Base-by-base conservation (phyloP, 2,113 vertebrate species). In the Callipepla squamata region DNA sequence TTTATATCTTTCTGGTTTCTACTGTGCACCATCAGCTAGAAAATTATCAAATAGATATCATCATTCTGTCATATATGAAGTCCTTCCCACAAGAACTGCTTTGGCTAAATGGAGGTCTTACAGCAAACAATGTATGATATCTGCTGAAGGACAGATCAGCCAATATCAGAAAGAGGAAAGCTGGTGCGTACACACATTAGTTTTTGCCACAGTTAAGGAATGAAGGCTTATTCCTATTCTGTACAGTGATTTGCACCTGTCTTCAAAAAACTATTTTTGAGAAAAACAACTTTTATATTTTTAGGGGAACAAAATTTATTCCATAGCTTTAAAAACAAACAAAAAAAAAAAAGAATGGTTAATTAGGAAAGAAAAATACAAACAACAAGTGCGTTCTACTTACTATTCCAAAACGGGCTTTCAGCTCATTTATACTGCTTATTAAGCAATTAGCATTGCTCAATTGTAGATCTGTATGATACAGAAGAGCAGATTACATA, bases 381-480 rank as follows among this genome's bases (percentile, higher is more conserved):
- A 81, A 90, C 44, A 93, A 90, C 65, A 83, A 20, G 45, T 65
- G 89, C 94, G 87, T 50, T 84, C 40, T 89, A 66, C 72, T 83
- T 85, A 53, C 50, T 80, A 32, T 77, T 91, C 72, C 63, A 77
- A 91, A 66, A 62, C 42, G 90, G 59, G 63, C 67, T 12, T 45
- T 80, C 80, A 63, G 80, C 51, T 83, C 89, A 89, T 89, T 90
- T 87, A 82, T 87, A 75, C 47, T 88, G 61, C 91, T 96, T 92
- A 93, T 80, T 88, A 88, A 83, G 78, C 88, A 92, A 38, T 84
- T 90, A 94, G 40, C 44, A 96, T 65, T 92, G 45, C 82, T 92
- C 68, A 89, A 63, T 48, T 75, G 48, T 57, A 94, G 80, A 75
- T 40, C 62, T 32, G 1, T 42, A 48, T 74, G 89, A 86, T 55